Evolutionary conservation across 2,797 vertebrate species (phyloP), one percentile per base, ranked within the genome.

Genomic region (Chromobotia macracanthus): DNA sequence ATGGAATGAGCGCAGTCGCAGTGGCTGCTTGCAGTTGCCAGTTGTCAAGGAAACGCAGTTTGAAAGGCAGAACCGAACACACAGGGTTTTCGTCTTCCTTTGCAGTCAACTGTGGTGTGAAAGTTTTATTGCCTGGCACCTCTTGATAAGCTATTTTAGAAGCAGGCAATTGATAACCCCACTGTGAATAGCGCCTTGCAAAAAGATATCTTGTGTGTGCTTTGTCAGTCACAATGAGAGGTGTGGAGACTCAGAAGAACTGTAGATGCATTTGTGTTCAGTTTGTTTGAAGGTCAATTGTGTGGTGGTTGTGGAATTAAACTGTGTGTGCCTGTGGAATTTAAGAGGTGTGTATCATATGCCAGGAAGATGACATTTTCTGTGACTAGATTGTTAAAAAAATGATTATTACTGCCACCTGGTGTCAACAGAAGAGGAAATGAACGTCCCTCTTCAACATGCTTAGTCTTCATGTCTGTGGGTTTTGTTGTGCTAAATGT

Each of bases 1-100:
- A 83, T 53, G 73, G 84, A 85, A 82, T 68, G 80, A 80, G 80
- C 11, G 25, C 78, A 48, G 10, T 75, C 44, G 71, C 79, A 61
- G 73, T 65, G 55, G 50, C 84, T 69, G 75, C 61, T 65, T 66
- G 50, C 80, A 23, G 61, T 77, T 75, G 79, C 80, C 81, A 72
- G 84, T 85, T 85, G 84, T 83, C 84, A 85, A 82, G 84, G 84
- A 82, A 85, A 85, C 84, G 21, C 83, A 53, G 73, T 23, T 51
- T 82, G 82, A 80, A 83, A 75, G 82, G 77, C 84, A 67, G 74
- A 73, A 77, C 75, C 55, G 46, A 81, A 79, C 82, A 79, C 55
- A 66, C 11, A 75, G 15, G 72, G 72, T 44, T 83, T 81, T 71
- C 38, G 66, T 78, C 41, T 67, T 79, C 61, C 35, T 31, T 15